A percentile compares a stretch with the other conserved stretches of the same genome.
Conservation (phyloP, 2,888 invertebrate species). For the Pterobdella sp. region DNA sequence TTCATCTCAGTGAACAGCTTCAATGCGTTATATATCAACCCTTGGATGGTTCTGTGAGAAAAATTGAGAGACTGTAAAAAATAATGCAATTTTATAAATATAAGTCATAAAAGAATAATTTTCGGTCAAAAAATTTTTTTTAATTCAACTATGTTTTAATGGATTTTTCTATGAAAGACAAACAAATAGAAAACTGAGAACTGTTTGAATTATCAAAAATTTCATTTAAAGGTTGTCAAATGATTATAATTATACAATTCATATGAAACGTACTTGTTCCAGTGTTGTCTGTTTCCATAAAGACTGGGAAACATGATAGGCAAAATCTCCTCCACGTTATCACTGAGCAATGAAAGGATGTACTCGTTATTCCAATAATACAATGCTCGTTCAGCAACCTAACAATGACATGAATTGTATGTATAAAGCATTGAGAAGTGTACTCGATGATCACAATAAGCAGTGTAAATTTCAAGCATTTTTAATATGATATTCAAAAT, state of each 20-base stretch:
- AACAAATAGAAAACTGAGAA: too few species aligned
- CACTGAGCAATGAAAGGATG: conserved; percentile 94
- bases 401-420: neutral
- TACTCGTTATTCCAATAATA: conserved; percentile 99
- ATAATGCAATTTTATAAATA: too few species aligned
- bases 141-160: too few species aligned
- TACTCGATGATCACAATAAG: too few species aligned
- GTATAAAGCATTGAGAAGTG: neutral
- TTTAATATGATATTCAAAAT: neutral
- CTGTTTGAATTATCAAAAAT: too few species aligned
- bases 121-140: too few species aligned
- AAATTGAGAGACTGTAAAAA: neutral
- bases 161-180: too few species aligned
- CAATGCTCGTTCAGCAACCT: conserved; percentile 94
- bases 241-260: too few species aligned
- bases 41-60: conserved; percentile 72
- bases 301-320: conserved; percentile 98
- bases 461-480: neutral
- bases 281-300: conserved; percentile 96
- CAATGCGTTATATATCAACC: conserved; percentile 96
- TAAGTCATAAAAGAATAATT: too few species aligned
- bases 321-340: conserved; percentile 93
- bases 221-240: too few species aligned
- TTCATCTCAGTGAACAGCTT: conserved; percentile 99
- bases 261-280: conserved; percentile 74